Conservation (phyloP, 2,113 vertebrate species). For the Turnix velox region DNA sequence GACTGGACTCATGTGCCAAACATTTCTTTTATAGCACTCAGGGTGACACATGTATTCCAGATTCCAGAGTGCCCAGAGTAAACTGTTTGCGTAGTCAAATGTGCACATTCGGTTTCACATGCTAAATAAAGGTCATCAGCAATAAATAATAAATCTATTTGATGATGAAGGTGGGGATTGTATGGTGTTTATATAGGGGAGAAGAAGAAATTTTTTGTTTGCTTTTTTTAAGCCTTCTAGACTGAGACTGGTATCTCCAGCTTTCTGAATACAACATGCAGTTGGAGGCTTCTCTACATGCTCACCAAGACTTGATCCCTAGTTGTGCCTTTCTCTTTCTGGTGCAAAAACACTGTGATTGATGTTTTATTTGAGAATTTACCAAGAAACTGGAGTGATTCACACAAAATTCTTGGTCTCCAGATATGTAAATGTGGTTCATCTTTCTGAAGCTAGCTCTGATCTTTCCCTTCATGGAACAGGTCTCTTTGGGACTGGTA, state of each 20-base stretch:
- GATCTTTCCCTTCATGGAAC: background rate
- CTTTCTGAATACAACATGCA: conserved; percentile 37
- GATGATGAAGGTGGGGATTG: background rate
- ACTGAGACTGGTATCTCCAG: conserved; percentile 40
- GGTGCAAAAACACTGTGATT: background rate
- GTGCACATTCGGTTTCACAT: background rate
- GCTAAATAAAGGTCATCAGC: background rate
- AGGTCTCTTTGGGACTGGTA: background rate
- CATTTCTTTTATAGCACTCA: background rate
- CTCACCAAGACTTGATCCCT: background rate
- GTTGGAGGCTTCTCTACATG: background rate
- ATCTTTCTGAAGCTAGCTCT: background rate
- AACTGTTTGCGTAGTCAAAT: background rate
- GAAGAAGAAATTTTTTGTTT: background rate
- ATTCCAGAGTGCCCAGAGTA: background rate
- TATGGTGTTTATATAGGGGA: background rate
- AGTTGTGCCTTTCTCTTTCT: background rate
- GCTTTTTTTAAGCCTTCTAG: background rate
- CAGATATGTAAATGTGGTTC: background rate
- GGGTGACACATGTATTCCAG: background rate
- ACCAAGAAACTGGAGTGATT: background rate
- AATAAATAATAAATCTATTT: background rate
- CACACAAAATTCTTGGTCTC: background rate
- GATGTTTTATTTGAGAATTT: background rate
- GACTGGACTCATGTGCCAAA: background rate